phyloP scores from a whole-genome alignment of 2,113 vertebrate genomes.

The Nymphicus hollandicus region DNA sequence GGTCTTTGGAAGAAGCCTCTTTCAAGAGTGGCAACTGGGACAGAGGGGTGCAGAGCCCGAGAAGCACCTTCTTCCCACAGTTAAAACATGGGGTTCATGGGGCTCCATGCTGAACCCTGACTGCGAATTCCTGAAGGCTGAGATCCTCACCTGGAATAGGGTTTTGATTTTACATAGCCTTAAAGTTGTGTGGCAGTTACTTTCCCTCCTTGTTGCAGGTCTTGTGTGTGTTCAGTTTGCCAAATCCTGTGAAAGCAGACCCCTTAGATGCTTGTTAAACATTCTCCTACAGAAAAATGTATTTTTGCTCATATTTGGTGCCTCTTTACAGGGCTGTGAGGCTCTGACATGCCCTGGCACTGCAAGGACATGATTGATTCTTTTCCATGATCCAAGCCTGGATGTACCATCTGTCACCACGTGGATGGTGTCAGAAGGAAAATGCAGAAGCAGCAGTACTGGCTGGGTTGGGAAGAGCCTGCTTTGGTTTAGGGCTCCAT shows the following conservation, averaged over 20 bases:
- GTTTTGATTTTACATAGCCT: neutral
- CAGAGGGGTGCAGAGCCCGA: neutral
- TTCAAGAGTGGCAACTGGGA: neutral
- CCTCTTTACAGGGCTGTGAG: neutral
- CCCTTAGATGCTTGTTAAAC: rapidly evolving
- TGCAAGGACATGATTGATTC: neutral
- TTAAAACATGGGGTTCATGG: rapidly evolving
- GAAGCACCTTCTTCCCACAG: neutral
- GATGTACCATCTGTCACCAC: no score
- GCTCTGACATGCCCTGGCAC: rapidly evolving
- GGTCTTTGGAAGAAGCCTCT: neutral
- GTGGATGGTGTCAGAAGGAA: rapidly evolving
- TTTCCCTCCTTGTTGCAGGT: neutral
- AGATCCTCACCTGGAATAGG: neutral
- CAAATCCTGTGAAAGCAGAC: neutral
- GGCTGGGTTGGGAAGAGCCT: neutral
- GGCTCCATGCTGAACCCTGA: rapidly evolving
- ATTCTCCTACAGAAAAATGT: no score
- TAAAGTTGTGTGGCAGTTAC: neutral
- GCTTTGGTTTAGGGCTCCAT: neutral
- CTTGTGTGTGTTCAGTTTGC: neutral
- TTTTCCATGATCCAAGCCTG: neutral
- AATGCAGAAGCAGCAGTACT: rapidly evolving
- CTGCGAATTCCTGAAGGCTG: neutral
- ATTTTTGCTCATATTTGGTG: rapidly evolving